These are phyloP conservation scores for Melanophora roralis DNA, from an alignment of 2,888 invertebrate genomes.

Conservation along the genomic window DNA sequence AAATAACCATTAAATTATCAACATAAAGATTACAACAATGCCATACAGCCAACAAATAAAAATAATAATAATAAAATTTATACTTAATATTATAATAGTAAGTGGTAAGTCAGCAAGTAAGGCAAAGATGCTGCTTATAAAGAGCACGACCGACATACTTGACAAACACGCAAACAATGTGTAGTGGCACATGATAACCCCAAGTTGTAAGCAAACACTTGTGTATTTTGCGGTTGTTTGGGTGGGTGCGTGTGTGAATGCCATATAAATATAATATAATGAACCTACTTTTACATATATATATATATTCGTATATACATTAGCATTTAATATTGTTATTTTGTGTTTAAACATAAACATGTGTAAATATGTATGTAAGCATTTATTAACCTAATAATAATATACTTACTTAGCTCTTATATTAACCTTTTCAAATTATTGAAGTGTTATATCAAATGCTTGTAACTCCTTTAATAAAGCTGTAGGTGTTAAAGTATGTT, in stretches of 20 bases:
- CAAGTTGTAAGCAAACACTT: neutral
- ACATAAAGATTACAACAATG: slow-evolving; percentile 25
- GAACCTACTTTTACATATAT: no score
- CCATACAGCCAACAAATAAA: slow-evolving; percentile 14
- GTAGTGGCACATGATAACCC: neutral
- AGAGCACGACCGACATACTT: no score
- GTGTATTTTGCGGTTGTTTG: neutral
- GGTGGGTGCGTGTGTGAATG: neutral
- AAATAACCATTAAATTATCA: slow-evolving; percentile 55
- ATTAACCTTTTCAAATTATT: neutral
- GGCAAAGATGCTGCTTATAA: neutral
- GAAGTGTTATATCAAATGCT: neutral
- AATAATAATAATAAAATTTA: slow-evolving; percentile 14
- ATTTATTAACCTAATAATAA: neutral
- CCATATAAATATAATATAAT: neutral
- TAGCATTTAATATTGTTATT: no score
- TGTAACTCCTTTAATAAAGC: neutral
- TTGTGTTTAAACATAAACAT: no score
- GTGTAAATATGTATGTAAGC: no score
- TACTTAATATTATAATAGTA: slow-evolving; percentile 10
- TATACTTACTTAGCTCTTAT: neutral
- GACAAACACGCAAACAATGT: neutral
- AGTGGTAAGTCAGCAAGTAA: neutral
- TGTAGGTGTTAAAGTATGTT: no score
- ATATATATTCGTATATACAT: no score